phyloP scores from a whole-genome alignment of 2,113 vertebrate genomes.

The Melanerpes formicivorus region DNA sequence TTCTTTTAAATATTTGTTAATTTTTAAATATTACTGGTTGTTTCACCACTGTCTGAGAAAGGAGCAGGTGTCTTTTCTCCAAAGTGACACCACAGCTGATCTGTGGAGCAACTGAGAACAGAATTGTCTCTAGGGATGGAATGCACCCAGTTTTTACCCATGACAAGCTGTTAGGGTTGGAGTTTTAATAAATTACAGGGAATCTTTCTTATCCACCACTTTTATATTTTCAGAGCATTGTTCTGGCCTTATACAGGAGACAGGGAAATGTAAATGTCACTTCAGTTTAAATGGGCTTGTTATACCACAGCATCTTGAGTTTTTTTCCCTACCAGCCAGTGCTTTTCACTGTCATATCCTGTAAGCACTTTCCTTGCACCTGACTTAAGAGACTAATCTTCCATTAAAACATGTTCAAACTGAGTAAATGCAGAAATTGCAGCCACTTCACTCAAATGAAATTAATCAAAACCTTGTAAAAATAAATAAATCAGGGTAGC shows the following conservation, averaged over 20 bases:
- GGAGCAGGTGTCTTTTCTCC: slow-evolving; percentile 37
- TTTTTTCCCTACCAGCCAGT: slow-evolving; percentile 49
- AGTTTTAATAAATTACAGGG: slow-evolving; percentile 22
- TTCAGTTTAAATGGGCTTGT: slow-evolving; percentile 63
- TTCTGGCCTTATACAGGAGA: slow-evolving; percentile 30
- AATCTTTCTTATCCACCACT: background rate
- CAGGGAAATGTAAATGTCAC: slow-evolving; percentile 61
- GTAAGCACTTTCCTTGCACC: slow-evolving; percentile 56
- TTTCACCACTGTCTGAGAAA: slow-evolving; percentile 12
- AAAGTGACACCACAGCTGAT: background rate
- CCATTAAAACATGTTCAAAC: slow-evolving; percentile 60
- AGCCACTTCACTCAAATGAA: slow-evolving; percentile 47
- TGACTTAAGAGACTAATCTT: slow-evolving; percentile 64
- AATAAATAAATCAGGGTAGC: slow-evolving; percentile 53
- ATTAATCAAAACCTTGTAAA: slow-evolving; percentile 62
- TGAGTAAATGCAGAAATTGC: slow-evolving; percentile 56
- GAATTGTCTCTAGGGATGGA: background rate
- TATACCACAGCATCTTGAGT: slow-evolving; percentile 19
- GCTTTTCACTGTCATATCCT: slow-evolving; percentile 52
- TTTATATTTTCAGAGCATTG: slow-evolving; percentile 23
- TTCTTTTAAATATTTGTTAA: background rate
- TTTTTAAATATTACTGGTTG: background rate
- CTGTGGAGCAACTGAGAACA: slow-evolving; percentile 14
- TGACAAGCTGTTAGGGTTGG: slow-evolving; percentile 4
- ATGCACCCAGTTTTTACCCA: slow-evolving; percentile 23